Percentiles rank a stretch among this genome's conserved stretches.
phyloP scores from a whole-genome alignment of 2,113 vertebrate species.

The Antechinus stuartii region DNA sequence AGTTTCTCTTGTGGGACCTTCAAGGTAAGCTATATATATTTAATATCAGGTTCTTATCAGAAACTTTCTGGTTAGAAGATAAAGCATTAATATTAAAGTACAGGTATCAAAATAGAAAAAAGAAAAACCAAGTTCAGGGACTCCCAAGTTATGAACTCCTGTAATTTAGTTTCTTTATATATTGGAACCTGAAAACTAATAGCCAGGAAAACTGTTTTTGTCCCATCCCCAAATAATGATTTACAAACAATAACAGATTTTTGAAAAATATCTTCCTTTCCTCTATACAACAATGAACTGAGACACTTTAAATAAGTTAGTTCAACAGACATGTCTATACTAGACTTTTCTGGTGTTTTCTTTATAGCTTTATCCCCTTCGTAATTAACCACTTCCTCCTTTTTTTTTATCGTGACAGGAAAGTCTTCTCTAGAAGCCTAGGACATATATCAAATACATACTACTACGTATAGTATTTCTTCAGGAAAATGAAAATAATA shows the following conservation, averaged over 20 bases:
- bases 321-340: not conserved
- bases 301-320: not conserved
- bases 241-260: not conserved
- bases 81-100: no score
- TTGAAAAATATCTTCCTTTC: not conserved
- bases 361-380: not conserved
- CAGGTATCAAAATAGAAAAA: not conserved
- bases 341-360: not conserved
- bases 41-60: no score
- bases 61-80: no score
- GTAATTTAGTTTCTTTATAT: not conserved
- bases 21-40: slow-evolving; percentile 87
- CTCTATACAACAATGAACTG: not conserved
- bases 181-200: not conserved
- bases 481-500: not conserved
- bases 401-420: not conserved
- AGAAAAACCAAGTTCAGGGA: not conserved
- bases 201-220: not conserved
- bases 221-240: not conserved
- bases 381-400: not conserved
- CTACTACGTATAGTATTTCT: not conserved
- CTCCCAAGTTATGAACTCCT: not conserved
- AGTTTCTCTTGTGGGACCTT: slow-evolving; percentile 94
- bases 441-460: not conserved
- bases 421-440: not conserved